phyloP scores from a whole-genome alignment of 2,888 invertebrate genomes.

The Lepidonotus clava region DNA sequence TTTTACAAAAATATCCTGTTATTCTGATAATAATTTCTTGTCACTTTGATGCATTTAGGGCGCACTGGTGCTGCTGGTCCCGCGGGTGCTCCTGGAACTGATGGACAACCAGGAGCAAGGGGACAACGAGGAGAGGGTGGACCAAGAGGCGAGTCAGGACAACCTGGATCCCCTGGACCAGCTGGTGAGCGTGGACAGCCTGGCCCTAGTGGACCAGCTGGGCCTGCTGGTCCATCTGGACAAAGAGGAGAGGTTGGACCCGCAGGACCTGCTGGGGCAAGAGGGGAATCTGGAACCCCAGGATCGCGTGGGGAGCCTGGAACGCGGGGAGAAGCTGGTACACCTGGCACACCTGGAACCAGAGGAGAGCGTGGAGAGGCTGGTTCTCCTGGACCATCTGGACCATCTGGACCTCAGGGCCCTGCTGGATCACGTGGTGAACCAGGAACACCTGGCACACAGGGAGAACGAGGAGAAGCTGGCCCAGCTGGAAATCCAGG shows the following conservation, averaged over 20 bases:
- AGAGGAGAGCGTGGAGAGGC: conserved; percentile 46
- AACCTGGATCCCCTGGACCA: conserved; percentile 47
- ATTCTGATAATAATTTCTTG: too few relatives aligned
- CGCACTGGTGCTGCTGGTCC: background rate
- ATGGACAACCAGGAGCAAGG: background rate
- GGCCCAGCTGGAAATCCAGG: conserved; percentile 25
- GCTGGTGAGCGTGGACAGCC: conserved; percentile 55
- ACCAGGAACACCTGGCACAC: conserved; percentile 52
- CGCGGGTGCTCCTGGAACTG: background rate
- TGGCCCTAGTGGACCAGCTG: background rate
- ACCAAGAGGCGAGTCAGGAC: conserved; percentile 41
- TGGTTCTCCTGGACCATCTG: conserved; percentile 63
- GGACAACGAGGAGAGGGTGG: conserved; percentile 55
- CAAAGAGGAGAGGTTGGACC: conserved; percentile 53
- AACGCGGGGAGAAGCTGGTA: conserved; percentile 56
- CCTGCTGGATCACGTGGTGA: background rate
- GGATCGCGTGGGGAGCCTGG: conserved; percentile 60
- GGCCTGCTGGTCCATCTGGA: conserved; percentile 53
- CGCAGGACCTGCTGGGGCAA: conserved; percentile 61
- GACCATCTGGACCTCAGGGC: conserved; percentile 46
- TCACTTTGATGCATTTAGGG: background rate
- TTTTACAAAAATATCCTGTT: too few relatives aligned
- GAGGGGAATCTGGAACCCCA: conserved; percentile 59
- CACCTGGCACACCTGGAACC: conserved; percentile 51
- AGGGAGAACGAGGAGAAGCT: conserved; percentile 50